Base-by-base conservation (phyloP, 2,113 vertebrate species). In the Channa maculata region DNA sequence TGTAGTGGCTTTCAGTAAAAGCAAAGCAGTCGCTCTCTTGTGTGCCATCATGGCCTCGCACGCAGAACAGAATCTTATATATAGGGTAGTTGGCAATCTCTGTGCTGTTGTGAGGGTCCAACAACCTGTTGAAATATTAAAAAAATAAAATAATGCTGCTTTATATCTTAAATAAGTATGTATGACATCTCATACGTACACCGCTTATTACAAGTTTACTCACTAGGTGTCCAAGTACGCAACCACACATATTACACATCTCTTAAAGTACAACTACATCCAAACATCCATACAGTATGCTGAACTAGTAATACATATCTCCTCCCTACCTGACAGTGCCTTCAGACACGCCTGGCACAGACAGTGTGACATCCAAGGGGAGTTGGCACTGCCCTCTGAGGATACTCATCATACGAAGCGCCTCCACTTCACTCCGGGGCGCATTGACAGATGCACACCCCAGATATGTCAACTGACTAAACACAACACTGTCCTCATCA, bases 1-100 rank as follows among this genome's bases (percentile, higher is more conserved):
- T 98, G 93, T 96, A 96, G 94, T 99, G 98, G 94, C 97, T 99
- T 92, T 99, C 98, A 5, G 98, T 99, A 91, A 99, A 99, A 84
- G 97, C 98, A 81, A 99, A 99, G 92, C 98, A 99, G 94, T 99
- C 98, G 1, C 97, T 98, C 93, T 99, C 98, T 3, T 95, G 93
- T 52, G 97, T 98, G 37, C 97, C 96, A 43, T 99, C 97, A 9
- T 99, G 98, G 37, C 98, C 98, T 74, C 98, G 92, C 59, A 99
- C 98, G 81, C 98, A 99, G 90, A 99, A 99, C 69, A 99, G 95
- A 80, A 99, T 99, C 94, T 99, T 99, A 87, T 99, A 98, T 88
- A 99, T 98, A 11, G 98, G 98, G 71, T 99, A 99, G 93, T 97
- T 98, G 88, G 97, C 96, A 69, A 99, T 99, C 93, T 99, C 98